phyloP scores from a whole-genome alignment of 2,113 vertebrate genomes.

The Galbula dea region DNA sequence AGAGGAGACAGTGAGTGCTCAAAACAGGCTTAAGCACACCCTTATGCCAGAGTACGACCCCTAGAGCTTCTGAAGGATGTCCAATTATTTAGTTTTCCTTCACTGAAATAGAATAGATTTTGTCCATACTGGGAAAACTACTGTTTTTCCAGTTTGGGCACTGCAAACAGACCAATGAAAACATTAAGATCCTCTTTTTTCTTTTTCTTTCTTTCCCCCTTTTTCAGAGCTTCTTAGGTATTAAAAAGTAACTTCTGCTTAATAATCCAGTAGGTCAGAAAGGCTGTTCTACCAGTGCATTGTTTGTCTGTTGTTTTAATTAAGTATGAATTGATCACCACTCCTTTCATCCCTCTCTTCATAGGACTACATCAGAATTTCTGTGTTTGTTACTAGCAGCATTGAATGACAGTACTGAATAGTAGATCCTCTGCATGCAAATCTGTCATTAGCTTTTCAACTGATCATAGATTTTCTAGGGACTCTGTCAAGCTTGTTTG shows the following conservation, averaged over 20 bases:
- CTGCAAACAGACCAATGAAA: background rate
- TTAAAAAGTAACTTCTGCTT: background rate
- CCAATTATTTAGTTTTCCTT: background rate
- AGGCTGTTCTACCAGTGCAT: background rate
- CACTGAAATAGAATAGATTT: background rate
- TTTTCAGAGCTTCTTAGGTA: background rate
- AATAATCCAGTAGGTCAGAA: background rate
- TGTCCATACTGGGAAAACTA: background rate
- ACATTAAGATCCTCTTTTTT: background rate
- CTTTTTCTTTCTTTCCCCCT: background rate
- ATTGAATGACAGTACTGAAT: background rate
- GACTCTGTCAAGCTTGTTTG: conserved; percentile 22
- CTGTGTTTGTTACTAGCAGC: background rate
- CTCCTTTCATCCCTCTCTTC: background rate
- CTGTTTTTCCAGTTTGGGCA: background rate
- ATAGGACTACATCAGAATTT: background rate
- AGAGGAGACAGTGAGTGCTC: background rate
- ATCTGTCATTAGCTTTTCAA: conserved; percentile 10
- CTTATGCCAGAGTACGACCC: background rate
- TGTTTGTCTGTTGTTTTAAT: background rate
- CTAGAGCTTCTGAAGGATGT: background rate
- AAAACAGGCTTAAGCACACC: background rate
- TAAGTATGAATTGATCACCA: background rate
- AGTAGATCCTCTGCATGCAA: background rate
- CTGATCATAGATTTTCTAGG: conserved; percentile 8